These are phyloP conservation scores for Ernsta delagoae DNA, from an alignment of 2,888 invertebrate species.

Conservation along the genomic window DNA sequence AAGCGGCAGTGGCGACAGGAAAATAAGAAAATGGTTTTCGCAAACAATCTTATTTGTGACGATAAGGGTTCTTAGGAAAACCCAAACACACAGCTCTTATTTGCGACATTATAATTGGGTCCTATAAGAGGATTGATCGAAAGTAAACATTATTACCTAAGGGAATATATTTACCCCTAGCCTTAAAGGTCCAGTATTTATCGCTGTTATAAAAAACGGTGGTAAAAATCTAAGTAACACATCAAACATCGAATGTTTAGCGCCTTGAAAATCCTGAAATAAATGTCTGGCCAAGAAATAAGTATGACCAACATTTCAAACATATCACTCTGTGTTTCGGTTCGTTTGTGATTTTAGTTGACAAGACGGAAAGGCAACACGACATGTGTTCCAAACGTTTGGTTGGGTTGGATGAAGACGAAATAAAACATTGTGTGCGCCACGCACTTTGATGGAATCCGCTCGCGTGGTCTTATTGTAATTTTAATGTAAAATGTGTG, in stretches of 20 bases:
- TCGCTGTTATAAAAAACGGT: not conserved
- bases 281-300: not conserved
- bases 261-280: not conserved
- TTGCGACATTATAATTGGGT: constrained; percentile 3
- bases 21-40: constrained; percentile 10
- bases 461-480: not conserved
- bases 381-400: not conserved
- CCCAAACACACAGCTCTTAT: constrained; percentile 12
- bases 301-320: constrained; percentile 7
- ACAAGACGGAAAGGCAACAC: constrained; percentile 3
- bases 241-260: not conserved
- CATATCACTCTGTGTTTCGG: not conserved
- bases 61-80: constrained; percentile 16
- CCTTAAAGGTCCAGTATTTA: no score
- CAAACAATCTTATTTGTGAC: constrained; percentile 26
- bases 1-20: not conserved
- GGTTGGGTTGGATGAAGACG: not conserved
- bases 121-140: constrained; percentile 1
- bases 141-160: not conserved
- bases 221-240: not conserved
- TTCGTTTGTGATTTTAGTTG: constrained; percentile 5
- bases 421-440: not conserved
- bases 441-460: not conserved
- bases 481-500: not conserved
- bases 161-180: not conserved